phyloP scores from a whole-genome alignment of 1,140 invertebrate species.

The Pararge aegeria region DNA sequence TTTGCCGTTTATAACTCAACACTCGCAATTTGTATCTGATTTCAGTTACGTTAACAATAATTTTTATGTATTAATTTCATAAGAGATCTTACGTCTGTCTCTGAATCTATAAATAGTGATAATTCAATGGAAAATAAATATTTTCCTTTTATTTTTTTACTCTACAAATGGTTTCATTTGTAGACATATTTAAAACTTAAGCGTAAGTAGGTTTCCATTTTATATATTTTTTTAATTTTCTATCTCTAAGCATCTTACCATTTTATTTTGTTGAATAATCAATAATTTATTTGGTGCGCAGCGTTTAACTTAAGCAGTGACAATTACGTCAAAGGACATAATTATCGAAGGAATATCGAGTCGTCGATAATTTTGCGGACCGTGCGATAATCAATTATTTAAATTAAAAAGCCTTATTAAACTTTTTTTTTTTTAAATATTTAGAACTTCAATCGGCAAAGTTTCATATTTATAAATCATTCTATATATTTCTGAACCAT shows the following conservation, averaged over 20 bases:
- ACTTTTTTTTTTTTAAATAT: not conserved
- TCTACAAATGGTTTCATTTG: slow-evolving; percentile 76
- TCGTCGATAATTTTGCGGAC: too few relatives aligned
- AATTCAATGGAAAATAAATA: slow-evolving; percentile 47
- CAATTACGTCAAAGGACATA: not conserved
- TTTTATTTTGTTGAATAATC: slow-evolving; percentile 13
- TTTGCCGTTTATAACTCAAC: too few relatives aligned
- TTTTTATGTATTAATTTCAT: not conserved
- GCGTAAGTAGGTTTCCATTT: slow-evolving; percentile 67
- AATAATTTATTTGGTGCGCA: slow-evolving; percentile 15
- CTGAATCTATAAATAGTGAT: slow-evolving; percentile 27
- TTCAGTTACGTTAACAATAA: not conserved
- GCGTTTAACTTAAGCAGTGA: not conserved
- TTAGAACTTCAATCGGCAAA: not conserved
- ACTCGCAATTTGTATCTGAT: too few relatives aligned
- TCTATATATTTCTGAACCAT: not conserved
- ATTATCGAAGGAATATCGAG: not conserved
- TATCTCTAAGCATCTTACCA: slow-evolving; percentile 23
- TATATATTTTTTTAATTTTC: slow-evolving; percentile 48
- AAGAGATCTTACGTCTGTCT: not conserved
- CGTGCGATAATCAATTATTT: too few relatives aligned
- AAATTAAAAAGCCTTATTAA: too few relatives aligned
- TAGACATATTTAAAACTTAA: slow-evolving; percentile 66
- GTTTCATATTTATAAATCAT: not conserved
- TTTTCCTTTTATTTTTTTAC: slow-evolving; percentile 76